Conservation (phyloP, 1,140 invertebrate species). For the Sitobion miscanthi region DNA sequence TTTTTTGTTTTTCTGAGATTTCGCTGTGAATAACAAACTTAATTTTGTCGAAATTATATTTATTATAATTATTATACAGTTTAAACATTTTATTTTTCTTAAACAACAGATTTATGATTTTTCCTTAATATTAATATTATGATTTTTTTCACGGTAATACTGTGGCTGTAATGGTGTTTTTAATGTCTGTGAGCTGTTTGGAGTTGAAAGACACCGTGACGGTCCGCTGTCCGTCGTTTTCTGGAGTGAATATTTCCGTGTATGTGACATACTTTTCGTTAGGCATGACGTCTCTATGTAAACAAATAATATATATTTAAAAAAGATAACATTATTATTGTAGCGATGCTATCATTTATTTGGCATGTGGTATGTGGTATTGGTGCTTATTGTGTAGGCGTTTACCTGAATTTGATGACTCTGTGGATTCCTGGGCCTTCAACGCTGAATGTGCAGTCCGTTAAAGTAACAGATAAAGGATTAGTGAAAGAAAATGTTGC, state of each 20-base stretch:
- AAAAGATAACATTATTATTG: background rate
- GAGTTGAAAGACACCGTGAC: constrained; percentile 47
- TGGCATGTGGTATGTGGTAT: background rate
- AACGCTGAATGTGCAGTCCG: constrained; percentile 36
- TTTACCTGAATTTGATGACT: constrained; percentile 45
- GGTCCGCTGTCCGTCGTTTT: constrained; percentile 16
- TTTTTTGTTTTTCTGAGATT: background rate
- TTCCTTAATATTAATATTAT: background rate
- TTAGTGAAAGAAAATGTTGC: constrained; percentile 32
- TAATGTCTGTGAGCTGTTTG: constrained; percentile 33
- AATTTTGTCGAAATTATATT: background rate
- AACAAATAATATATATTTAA: background rate
- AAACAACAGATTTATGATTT: background rate
- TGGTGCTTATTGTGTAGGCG: background rate
- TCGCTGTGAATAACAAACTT: background rate
- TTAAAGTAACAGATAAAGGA: background rate
- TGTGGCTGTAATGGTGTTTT: constrained; percentile 17
- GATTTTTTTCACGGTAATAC: constrained; percentile 4
- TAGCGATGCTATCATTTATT: background rate
- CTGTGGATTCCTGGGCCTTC: constrained; percentile 28
- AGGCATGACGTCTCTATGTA: background rate
- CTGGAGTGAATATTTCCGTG: constrained; percentile 11
- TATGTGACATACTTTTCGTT: constrained; percentile 40
- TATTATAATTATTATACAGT: background rate
- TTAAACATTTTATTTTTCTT: background rate